These are phyloP conservation scores for Pomphorhynchus laevis DNA, from an alignment of 1,140 invertebrate genomes.

Conservation along the genomic window DNA sequence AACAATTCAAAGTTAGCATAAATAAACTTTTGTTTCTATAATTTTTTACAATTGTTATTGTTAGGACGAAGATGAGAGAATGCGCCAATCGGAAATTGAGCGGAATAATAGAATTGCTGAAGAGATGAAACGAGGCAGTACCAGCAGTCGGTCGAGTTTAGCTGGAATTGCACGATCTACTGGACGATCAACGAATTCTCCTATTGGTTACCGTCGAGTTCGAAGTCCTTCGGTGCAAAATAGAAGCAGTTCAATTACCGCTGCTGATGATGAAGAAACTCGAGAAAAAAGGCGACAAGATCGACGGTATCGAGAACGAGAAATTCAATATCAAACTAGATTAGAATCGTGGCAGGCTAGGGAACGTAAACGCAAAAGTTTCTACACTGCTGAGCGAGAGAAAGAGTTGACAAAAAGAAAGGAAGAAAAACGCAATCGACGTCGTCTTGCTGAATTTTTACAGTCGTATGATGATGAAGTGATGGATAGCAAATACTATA, in stretches of 20 bases:
- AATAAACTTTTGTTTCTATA: too few relatives aligned
- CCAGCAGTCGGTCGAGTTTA: not conserved
- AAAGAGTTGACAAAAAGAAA: conserved; percentile 42
- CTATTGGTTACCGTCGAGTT: not conserved
- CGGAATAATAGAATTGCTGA: not conserved
- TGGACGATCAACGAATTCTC: not conserved
- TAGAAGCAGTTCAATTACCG: not conserved
- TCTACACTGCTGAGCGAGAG: conserved; percentile 53
- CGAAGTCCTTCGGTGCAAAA: not conserved
- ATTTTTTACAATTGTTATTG: too few relatives aligned
- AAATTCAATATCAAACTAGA: conserved; percentile 46
- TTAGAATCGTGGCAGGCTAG: conserved; percentile 58
- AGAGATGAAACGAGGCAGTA: not conserved
- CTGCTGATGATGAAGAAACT: conserved; percentile 44
- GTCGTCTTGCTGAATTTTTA: conserved; percentile 66
- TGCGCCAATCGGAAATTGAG: not conserved
- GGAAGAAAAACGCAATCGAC: conserved; percentile 41
- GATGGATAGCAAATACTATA: conserved; percentile 80
- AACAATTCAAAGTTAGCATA: conserved; percentile 55
- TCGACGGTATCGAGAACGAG: conserved; percentile 54
- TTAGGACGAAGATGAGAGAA: not conserved
- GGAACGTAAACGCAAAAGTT: conserved; percentile 57
- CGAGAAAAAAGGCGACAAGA: conserved; percentile 55
- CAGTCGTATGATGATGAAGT: conserved; percentile 92
- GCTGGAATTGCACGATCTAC: not conserved